These are phyloP conservation scores for Galeopsomyia nigrocyanea DNA, from an alignment of 2,888 invertebrate genomes.

Conservation along the genomic window DNA sequence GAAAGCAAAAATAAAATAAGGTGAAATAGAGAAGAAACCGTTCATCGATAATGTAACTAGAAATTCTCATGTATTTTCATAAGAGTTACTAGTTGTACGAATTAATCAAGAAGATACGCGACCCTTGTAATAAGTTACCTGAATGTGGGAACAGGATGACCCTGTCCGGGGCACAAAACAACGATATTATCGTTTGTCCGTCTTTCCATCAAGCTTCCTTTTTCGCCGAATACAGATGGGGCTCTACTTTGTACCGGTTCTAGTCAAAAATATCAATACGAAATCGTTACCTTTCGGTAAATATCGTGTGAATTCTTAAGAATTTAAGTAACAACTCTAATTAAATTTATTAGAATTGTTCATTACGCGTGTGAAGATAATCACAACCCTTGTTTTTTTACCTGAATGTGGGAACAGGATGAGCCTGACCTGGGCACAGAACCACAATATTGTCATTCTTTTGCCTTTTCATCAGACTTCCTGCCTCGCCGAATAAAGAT, in stretches of 20 bases:
- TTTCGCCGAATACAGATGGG: constrained; percentile 71
- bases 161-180: constrained; percentile 76
- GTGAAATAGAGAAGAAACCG: constrained; percentile 29
- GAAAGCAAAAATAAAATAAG: constrained; percentile 3
- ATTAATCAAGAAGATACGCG: too few species aligned
- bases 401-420: constrained; percentile 74
- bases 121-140: constrained; percentile 70
- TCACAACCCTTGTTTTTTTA: constrained; percentile 61
- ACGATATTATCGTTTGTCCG: constrained; percentile 69
- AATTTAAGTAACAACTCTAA: too few species aligned
- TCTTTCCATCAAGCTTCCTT: constrained; percentile 69
- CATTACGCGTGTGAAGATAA: too few species aligned
- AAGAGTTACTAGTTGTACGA: too few species aligned
- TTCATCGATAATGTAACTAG: background rate
- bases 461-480: constrained; percentile 61
- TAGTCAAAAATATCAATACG: constrained; percentile 54
- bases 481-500: constrained; percentile 68
- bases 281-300: background rate
- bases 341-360: too few species aligned
- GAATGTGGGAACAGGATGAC: constrained; percentile 78
- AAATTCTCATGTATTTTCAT: background rate
- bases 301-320: background rate
- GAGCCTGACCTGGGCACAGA: constrained; percentile 82
- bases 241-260: constrained; percentile 73
- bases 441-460: constrained; percentile 69